Conservation (phyloP, 2,888 invertebrate genomes). For the Uropetala carovei region DNA sequence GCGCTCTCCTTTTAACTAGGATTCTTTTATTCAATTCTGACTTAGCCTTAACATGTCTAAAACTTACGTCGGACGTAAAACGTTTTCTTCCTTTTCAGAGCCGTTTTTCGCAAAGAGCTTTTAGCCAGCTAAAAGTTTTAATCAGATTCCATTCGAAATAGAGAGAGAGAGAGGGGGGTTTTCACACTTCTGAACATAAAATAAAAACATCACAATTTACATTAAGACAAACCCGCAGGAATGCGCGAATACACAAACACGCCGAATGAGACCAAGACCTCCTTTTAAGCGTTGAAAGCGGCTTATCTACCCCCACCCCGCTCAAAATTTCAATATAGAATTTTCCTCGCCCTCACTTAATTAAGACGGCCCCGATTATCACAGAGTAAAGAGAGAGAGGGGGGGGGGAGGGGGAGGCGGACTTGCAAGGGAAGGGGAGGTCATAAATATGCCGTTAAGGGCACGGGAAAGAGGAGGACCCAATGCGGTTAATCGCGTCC, state of each 20-base stretch:
- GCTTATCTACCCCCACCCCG: slow-evolving; percentile 21
- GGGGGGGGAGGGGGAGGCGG: neutral
- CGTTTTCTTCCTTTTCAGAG: neutral
- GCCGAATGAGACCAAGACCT: neutral
- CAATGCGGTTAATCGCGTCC: slow-evolving; percentile 54
- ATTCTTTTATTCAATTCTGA: too few relatives aligned
- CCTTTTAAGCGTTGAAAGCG: neutral
- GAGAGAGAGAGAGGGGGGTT: neutral
- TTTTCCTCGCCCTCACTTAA: slow-evolving; percentile 37
- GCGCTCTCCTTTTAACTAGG: too few relatives aligned
- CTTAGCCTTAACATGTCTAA: too few relatives aligned
- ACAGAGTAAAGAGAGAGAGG: neutral
- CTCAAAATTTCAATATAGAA: slow-evolving; percentile 11
- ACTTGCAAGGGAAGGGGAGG: neutral
- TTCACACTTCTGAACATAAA: neutral
- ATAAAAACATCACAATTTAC: neutral
- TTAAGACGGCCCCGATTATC: slow-evolving; percentile 48
- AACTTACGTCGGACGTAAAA: neutral
- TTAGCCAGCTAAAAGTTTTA: neutral
- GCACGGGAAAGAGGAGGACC: slow-evolving; percentile 23
- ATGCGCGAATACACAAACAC: neutral
- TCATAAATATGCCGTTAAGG: slow-evolving; percentile 59
- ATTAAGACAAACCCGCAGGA: neutral
- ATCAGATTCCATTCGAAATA: neutral
- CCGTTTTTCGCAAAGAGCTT: neutral